Percentiles rank a stretch among this genome's conserved stretches.
phyloP scores from a whole-genome alignment of 2,888 invertebrate genomes.

The Netelia virgata region DNA sequence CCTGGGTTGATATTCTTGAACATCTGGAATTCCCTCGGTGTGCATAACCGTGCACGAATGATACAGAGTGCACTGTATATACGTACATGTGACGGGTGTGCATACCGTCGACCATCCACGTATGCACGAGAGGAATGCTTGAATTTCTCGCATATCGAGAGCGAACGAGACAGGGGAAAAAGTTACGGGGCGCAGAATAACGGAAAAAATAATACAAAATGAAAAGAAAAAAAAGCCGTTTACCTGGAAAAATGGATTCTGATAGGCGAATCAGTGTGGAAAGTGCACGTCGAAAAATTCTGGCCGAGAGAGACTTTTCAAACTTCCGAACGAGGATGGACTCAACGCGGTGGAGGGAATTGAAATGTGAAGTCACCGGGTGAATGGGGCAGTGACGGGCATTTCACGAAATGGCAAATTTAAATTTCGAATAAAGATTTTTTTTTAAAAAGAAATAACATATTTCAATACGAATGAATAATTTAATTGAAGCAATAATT shows the following conservation, averaged over 20 bases:
- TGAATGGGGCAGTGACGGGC: no score
- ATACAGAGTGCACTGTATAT: constrained; percentile 5
- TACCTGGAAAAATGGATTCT: neutral
- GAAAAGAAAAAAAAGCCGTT: neutral
- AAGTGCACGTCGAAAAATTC: neutral
- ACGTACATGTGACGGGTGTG: constrained; percentile 8
- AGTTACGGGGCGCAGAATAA: neutral
- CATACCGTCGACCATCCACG: neutral
- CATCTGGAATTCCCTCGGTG: constrained; percentile 43
- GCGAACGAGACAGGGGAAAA: constrained; percentile 9
- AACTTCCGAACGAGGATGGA: neutral
- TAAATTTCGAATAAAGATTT: no score
- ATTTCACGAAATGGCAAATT: no score
- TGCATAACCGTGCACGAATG: constrained; percentile 40
- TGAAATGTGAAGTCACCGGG: no score
- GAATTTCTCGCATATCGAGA: constrained; percentile 49
- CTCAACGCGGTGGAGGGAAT: no score
- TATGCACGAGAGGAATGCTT: constrained; percentile 33
- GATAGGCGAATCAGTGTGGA: constrained; percentile 30
- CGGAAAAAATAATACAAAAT: neutral
- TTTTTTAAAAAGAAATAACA: no score
- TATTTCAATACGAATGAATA: no score
- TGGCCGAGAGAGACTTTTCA: neutral
- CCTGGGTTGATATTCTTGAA: constrained; percentile 42
- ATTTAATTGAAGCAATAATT: no score